Evolutionary conservation across 2,888 invertebrate genomes (phyloP).

Genomic region (Sminthurinus aureus): DNA sequence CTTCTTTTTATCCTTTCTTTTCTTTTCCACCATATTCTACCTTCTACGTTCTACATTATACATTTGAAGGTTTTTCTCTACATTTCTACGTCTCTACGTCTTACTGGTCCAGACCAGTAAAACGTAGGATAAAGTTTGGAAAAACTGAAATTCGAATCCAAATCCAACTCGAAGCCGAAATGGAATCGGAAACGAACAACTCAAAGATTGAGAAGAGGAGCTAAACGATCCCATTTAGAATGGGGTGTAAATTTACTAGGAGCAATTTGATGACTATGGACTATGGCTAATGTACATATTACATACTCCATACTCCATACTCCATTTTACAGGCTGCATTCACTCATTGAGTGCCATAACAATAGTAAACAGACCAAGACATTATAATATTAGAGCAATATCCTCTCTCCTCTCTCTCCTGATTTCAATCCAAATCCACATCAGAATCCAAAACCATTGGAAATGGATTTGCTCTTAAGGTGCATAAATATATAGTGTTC

Average conservation of each 20-base stretch:
- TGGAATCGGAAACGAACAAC: neutral
- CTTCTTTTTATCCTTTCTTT: neutral
- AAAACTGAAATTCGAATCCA: too few species aligned
- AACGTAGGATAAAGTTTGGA: neutral
- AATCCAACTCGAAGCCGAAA: too few species aligned
- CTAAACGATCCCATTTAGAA: neutral
- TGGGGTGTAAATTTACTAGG: neutral
- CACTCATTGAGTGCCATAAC: neutral
- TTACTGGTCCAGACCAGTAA: neutral
- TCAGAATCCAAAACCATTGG: neutral
- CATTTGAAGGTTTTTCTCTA: too few species aligned
- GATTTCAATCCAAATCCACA: neutral
- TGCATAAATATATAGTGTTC: too few species aligned
- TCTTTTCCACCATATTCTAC: too few species aligned
- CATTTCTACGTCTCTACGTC: too few species aligned
- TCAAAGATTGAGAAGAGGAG: too few species aligned
- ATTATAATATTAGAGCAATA: constrained; percentile 23
- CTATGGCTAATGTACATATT: neutral
- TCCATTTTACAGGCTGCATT: neutral
- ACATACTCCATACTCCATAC: neutral
- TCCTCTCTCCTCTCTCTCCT: neutral
- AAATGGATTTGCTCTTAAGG: neutral
- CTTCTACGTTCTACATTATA: too few species aligned
- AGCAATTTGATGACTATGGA: neutral
- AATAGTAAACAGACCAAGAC: constrained; percentile 15